These are phyloP conservation scores for Catajapyx aquilonaris DNA, from an alignment of 1,140 invertebrate species.

Conservation along the genomic window DNA sequence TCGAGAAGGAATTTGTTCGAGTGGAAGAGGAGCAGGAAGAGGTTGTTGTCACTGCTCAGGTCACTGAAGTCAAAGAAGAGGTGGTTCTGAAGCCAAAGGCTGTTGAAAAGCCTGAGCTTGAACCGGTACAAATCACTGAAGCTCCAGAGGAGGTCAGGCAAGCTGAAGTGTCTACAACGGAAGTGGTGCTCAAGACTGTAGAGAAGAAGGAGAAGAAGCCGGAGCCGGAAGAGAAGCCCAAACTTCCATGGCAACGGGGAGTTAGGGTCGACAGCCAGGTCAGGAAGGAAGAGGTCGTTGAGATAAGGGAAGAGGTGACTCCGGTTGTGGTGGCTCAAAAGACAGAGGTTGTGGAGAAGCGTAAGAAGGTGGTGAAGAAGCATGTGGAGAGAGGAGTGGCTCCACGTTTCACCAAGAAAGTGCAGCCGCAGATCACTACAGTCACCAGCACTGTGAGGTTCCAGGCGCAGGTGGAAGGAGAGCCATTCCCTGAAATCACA, in stretches of 20 bases:
- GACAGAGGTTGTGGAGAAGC: slow-evolving; percentile 3
- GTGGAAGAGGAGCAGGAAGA: slow-evolving; percentile 8
- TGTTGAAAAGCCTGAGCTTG: slow-evolving; percentile 3
- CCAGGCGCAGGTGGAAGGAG: slow-evolving; percentile 40
- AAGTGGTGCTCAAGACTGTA: neutral
- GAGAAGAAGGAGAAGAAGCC: slow-evolving; percentile 5
- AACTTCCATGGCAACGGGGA: slow-evolving; percentile 6
- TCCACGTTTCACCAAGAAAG: slow-evolving; percentile 42
- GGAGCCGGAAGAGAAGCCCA: slow-evolving; percentile 6
- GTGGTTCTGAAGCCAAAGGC: no score
- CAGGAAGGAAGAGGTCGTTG: neutral
- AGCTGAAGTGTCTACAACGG: neutral
- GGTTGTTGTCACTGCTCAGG: slow-evolving; percentile 4
- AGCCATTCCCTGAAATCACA: slow-evolving; percentile 40
- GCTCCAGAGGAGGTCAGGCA: neutral
- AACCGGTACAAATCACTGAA: neutral
- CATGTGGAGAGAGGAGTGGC: slow-evolving; percentile 27
- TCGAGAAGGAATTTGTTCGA: slow-evolving; percentile 8
- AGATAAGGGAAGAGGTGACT: slow-evolving; percentile 1
- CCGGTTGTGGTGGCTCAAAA: slow-evolving; percentile 3
- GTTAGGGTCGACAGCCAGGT: neutral
- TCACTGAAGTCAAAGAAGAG: neutral
- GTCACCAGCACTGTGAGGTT: slow-evolving; percentile 35
- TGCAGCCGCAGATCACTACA: slow-evolving; percentile 40
- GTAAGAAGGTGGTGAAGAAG: slow-evolving; percentile 3